phyloP scores from a whole-genome alignment of 92 coral and sea anemone species.

The Umimayanthus chanpuru region DNA sequence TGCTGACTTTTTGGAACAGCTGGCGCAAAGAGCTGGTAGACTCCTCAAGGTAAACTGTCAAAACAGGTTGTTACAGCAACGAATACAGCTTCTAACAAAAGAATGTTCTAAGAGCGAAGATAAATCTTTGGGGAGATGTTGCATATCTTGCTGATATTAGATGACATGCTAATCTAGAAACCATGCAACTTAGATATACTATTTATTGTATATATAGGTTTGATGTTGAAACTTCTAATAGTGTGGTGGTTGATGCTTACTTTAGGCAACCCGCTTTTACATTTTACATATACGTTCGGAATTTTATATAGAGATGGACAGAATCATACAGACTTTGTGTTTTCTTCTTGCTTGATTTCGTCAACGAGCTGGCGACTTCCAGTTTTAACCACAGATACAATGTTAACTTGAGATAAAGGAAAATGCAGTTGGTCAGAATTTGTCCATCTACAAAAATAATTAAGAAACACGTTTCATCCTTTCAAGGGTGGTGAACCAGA shows the following conservation, averaged over 20 bases:
- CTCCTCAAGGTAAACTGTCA: slow-evolving; percentile 74
- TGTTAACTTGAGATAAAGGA: neutral
- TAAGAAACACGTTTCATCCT: neutral
- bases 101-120: neutral
- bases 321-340: neutral
- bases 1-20: slow-evolving; percentile 84
- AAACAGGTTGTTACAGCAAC: too few species aligned
- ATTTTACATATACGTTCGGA: neutral
- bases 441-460: too few species aligned
- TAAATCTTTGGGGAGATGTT: neutral
- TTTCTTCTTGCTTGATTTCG: neutral
- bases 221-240: neutral
- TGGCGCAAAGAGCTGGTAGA: slow-evolving; percentile 86
- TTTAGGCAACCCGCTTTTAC: too few species aligned
- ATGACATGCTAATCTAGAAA: too few species aligned
- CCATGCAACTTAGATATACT: neutral
- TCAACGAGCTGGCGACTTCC: neutral
- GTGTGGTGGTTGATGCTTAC: neutral
- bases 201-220: neutral
- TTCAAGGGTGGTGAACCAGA: slow-evolving; percentile 97
- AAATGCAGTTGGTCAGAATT: too few species aligned
- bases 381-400: too few species aligned
- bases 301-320: neutral
- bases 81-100: neutral
- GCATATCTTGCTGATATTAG: too few species aligned